phyloP scores from a whole-genome alignment of 2,888 invertebrate genomes.

The Elegia similella region DNA sequence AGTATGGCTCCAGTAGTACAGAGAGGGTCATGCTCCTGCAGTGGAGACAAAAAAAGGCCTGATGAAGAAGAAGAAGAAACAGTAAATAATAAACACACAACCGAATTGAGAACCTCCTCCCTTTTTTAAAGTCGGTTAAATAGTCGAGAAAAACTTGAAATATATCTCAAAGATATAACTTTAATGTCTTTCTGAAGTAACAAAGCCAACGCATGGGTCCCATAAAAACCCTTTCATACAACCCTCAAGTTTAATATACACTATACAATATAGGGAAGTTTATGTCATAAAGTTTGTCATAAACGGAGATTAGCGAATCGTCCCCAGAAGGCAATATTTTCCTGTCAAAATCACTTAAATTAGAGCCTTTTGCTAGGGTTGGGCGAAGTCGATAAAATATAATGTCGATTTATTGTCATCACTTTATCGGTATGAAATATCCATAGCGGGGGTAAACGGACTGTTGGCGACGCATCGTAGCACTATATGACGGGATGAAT shows the following conservation, averaged over 20 bases:
- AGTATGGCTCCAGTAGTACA: too few species aligned
- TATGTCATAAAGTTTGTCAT: conserved; percentile 12
- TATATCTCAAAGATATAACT: conserved; percentile 4
- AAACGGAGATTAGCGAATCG: conserved; percentile 15
- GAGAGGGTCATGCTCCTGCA: too few species aligned
- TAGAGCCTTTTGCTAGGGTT: conserved; percentile 2
- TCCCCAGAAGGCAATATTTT: conserved; percentile 17
- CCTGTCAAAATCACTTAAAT: conserved; percentile 20
- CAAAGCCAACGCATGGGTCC: not conserved
- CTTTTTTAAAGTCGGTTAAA: too few species aligned
- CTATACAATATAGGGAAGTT: conserved; percentile 7
- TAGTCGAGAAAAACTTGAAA: not conserved
- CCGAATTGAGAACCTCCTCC: too few species aligned
- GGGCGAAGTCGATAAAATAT: conserved; percentile 4
- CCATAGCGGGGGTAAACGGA: too few species aligned
- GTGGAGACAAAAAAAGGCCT: too few species aligned
- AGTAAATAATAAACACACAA: too few species aligned
- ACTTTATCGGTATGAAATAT: too few species aligned
- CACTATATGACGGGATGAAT: too few species aligned
- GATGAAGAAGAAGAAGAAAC: too few species aligned
- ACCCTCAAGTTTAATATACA: conserved; percentile 6
- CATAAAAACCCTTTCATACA: conserved; percentile 12
- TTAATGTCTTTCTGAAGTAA: not conserved
- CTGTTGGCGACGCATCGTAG: too few species aligned
- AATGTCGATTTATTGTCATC: not conserved